Evolutionary conservation across 2,113 vertebrate species (phyloP), one percentile per base, ranked within the genome.

Genomic region (Geococcyx californianus): DNA sequence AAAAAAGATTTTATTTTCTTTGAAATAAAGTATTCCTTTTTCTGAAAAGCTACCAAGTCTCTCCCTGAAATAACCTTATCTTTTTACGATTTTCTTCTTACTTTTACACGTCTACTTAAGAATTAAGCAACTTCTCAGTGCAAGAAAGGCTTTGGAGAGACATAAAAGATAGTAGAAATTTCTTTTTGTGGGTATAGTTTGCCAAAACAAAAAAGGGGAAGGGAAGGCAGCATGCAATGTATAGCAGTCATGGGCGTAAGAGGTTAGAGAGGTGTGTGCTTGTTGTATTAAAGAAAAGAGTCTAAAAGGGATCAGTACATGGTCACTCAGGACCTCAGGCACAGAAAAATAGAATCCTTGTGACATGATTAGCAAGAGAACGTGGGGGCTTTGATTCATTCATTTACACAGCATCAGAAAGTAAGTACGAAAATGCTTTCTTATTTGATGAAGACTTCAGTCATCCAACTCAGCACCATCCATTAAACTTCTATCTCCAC

Each of bases 341-440:
- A 36, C 28, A 77, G 55, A 68, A 45, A 78, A 0, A 24, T 74
- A 56, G 88, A 93, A 64, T 91, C 56, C 49, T 52, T 60, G 38
- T 52, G 85, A 62, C 62, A 58, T 26, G 60, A 80, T 95, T 88
- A 95, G 88, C 83, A 86, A 90, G 82, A 86, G 62, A 87, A 94
- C 74, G 67, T 42, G 33, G 59, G 63, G 63, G 59, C 84, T 85
- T 83, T 83, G 59, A 76, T 77, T 79, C 18, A 8, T 52, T 63
- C 68, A 26, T 91, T 90, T 86, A 44, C 75, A 86, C 47, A 64
- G 51, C 51, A 68, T 64, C 40, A 59, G 63, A 76, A 94, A 73
- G 62, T 72, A 91, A 79, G 64, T 33, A 82, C 28, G 23, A 45
- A 76, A 26, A 21, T 58, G 40, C 34, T 80, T 88, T 55, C 70